Evolutionary conservation across 2,797 vertebrate species (phyloP), one percentile per base, ranked within the genome.

Genomic region (Melopsittacus undulatus): DNA sequence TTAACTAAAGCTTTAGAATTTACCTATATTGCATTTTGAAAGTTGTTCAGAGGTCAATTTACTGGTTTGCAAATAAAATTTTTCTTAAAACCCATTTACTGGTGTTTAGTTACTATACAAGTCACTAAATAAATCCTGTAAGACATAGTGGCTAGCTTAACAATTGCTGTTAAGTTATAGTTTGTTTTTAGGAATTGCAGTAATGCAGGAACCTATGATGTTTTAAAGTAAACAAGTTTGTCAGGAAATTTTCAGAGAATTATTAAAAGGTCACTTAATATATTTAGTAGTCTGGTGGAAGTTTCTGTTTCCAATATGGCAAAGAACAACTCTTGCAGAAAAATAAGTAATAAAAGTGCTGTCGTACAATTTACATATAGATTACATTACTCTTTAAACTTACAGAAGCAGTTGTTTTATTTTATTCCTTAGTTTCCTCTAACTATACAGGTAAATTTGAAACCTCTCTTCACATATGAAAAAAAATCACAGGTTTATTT

Each of bases 391-490:
- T 54, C 42, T 83, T 81, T 64, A 52, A 76, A 45, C 5, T 78
- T 79, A 46, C 4, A 85, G 48, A 83, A 67, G 12, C 32, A 69
- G 38, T 30, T 91, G 40, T 23, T 83, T 67, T 77, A 46, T 91
- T 95, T 94, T 94, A 83, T 89, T 76, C 76, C 23, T 30, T 61
- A 27, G 7, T 70, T 19, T 68, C 5, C 22, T 94, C 92, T 90
- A 82, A 70, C 46, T 67, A 63, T 57, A 36, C 34, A 42, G 42
- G 49, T 77, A 30, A 63, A 87, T 70, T 64, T 89, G 36, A 91
- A 91, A 82, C 54, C 16, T 90, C 36, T 83, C 22, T 67, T 93
- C 87, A 48, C 16, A 29, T 40, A 46, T 8, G 23, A 73, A 61
- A 36, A 64, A 46, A 49, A 32, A 43, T 26, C 13, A 48, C 9